Evolutionary conservation across 1,140 invertebrate genomes (phyloP).

Genomic region (Pollicipes pollicipes): DNA sequence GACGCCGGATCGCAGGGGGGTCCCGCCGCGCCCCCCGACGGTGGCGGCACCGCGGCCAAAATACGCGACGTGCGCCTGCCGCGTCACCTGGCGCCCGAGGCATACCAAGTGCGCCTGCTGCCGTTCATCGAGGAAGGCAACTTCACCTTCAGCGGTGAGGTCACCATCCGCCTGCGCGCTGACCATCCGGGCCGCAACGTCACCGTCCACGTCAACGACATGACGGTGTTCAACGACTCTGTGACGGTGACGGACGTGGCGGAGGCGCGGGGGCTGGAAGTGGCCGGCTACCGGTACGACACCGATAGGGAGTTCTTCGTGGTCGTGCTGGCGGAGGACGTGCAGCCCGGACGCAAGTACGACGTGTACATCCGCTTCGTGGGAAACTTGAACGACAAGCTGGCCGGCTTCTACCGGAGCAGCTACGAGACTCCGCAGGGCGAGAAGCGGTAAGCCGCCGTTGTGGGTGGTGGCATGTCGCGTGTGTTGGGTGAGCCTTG

Average conservation of each 20-base stretch:
- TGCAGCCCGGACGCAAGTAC: constrained; percentile 41
- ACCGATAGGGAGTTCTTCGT: constrained; percentile 52
- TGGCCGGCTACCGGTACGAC: constrained; percentile 27
- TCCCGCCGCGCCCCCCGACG: neutral
- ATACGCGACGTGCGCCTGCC: constrained; percentile 29
- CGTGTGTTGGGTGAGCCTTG: too few species aligned
- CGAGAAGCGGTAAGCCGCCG: neutral
- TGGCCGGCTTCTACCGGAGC: constrained; percentile 20
- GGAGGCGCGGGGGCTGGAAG: neutral
- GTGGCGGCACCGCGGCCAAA: neutral
- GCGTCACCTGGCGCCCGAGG: constrained; percentile 39
- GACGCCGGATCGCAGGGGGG: too few species aligned
- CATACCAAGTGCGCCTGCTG: constrained; percentile 46
- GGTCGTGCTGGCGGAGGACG: constrained; percentile 36
- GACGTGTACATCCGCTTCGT: constrained; percentile 14
- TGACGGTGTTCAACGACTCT: constrained; percentile 13
- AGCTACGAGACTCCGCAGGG: constrained; percentile 10
- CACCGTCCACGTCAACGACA: constrained; percentile 15
- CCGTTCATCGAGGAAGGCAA: constrained; percentile 42
- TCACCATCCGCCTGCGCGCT: constrained; percentile 8
- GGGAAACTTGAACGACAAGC: constrained; percentile 19
- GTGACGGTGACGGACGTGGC: constrained; percentile 11
- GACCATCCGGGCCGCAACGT: constrained; percentile 6
- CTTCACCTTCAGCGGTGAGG: constrained; percentile 31
- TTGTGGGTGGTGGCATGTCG: too few species aligned